These are phyloP conservation scores for Halcyon leucocephala DNA, from an alignment of 2,797 vertebrate species.

Conservation along the genomic window DNA sequence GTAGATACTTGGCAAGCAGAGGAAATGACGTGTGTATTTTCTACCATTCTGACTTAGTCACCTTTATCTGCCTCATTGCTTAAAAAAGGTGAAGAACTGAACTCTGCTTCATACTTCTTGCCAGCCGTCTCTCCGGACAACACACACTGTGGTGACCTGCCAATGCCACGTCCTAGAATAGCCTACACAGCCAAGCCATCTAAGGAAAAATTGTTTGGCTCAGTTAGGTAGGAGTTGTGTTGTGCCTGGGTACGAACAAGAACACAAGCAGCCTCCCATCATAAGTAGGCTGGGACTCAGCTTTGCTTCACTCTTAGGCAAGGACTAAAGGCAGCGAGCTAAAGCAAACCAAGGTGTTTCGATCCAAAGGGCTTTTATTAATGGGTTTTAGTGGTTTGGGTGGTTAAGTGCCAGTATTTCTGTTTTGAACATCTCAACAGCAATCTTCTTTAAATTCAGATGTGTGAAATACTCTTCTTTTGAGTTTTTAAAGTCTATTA, in stretches of 20 bases:
- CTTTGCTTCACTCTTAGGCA: not conserved
- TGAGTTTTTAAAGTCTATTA: not conserved
- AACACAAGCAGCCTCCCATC: accelerated
- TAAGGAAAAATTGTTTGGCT: not conserved
- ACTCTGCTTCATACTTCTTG: not conserved
- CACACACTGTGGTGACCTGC: not conserved
- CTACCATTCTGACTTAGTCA: not conserved
- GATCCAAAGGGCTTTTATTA: not conserved
- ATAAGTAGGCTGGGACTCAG: not conserved
- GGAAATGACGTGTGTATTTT: not conserved
- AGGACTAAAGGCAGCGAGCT: not conserved
- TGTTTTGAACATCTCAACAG: not conserved
- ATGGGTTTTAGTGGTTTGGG: not conserved
- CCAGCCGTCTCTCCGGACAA: not conserved
- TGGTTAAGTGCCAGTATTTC: not conserved
- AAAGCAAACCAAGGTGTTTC: not conserved
- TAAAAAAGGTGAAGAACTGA: not conserved
- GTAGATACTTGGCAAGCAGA: not conserved
- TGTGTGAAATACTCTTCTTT: not conserved
- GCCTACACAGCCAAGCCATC: not conserved
- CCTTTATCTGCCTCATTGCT: not conserved
- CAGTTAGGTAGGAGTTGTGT: not conserved
- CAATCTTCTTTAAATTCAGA: not conserved
- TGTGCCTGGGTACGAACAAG: not conserved
- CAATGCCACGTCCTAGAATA: not conserved